A percentile compares a stretch with the other conserved stretches of the same genome.
Evolutionary conservation across 2,888 invertebrate species (phyloP).

Genomic region (Gonocerus acuteangulatus): DNA sequence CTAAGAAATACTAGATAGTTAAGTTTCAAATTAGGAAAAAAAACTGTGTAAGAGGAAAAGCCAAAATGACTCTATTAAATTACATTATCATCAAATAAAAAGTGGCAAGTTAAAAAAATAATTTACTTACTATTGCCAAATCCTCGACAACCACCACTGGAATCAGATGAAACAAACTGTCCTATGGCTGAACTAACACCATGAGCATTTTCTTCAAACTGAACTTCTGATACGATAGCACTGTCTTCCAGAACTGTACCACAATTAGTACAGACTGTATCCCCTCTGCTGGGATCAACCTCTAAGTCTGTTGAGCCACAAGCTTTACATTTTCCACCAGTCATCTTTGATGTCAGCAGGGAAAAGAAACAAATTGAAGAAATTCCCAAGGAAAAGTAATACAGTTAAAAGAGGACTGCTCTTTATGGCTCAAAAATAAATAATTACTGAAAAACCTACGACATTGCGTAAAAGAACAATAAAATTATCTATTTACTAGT

Average conservation of each 20-base stretch:
- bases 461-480: no score
- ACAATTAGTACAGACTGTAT: constrained; percentile 92
- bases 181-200: constrained; percentile 84
- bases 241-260: constrained; percentile 94
- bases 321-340: constrained; percentile 74
- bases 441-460: background rate
- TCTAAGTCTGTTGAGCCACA: constrained; percentile 89
- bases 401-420: background rate
- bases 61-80: background rate
- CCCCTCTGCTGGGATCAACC: constrained; percentile 87
- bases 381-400: background rate
- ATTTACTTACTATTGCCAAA: constrained; percentile 59
- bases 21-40: no score
- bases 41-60: constrained; percentile 7
- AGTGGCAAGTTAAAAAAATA: background rate
- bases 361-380: background rate
- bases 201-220: constrained; percentile 87
- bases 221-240: constrained; percentile 91
- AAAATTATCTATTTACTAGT: no score
- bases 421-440: background rate
- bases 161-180: constrained; percentile 86
- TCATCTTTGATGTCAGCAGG: no score
- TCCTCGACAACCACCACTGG: constrained; percentile 72
- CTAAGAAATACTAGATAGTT: no score
- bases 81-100: background rate